Base-by-base conservation (phyloP, 2,888 invertebrate species). In the Aradus depressus region DNA sequence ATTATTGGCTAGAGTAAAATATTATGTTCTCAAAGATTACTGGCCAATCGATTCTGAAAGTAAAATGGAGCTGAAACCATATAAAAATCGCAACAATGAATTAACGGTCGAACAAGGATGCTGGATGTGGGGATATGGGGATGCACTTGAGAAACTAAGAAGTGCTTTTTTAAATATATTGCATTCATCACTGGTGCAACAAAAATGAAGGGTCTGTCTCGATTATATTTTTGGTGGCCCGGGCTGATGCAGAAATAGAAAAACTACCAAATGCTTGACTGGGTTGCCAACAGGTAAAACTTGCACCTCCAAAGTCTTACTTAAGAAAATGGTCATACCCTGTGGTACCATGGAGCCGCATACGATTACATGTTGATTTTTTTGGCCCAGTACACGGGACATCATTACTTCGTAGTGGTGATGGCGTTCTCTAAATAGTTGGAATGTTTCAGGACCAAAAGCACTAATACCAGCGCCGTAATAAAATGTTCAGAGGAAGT, bases 121-220 rank as follows among this genome's bases (percentile, higher is more conserved):
- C 26, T n/a, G 43, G 12, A 25, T 55, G 26, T 53, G 48, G 48
- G 50, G 53, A 1, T 47, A 50, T 26, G 16, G 54, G 10, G 43
- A 54, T 8, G 35, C 52, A 18, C 52, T 48, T 3, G 21, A 18
- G 16, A 43, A 25, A 31, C 23, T 49, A 12, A 28, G 23, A 5
- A 23, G 22, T 14, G 16, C 8, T 12, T 38, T 54, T n/a, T 22
- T 54, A 3, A 5, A 45, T 12, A 23, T 32, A 41, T 31, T 54
- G 10, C 53, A 56, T 6, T n/a, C 12, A 10, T 47, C 39, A 1
- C 58, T 12, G 58, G 59, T 21, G n/a, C n/a, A n/a, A n/a, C n/a
- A n/a, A n/a, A n/a, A n/a, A n/a, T n/a, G n/a, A n/a, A n/a, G n/a
- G n/a, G n/a, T n/a, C n/a, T n/a, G n/a, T n/a, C 44, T 32, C 44